These are phyloP conservation scores for Phycodurus eques DNA, from an alignment of 2,113 vertebrate species.

Conservation along the genomic window DNA sequence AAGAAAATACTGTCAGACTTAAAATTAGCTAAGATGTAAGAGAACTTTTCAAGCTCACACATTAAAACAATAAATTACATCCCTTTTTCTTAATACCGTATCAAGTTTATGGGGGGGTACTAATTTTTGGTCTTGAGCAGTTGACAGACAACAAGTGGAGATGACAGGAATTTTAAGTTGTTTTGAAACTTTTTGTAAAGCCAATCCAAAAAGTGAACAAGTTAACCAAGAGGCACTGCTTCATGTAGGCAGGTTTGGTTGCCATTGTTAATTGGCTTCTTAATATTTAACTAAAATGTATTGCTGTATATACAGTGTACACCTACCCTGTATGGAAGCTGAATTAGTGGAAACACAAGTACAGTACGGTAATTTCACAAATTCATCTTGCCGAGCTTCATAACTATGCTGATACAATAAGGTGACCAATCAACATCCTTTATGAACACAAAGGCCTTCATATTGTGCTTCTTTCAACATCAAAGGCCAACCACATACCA, in stretches of 20 bases:
- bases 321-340: too few relatives aligned
- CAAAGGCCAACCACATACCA: too few relatives aligned
- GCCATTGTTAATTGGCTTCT: background rate
- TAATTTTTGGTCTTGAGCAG: slow-evolving; percentile 8
- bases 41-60: background rate
- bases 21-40: background rate
- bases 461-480: too few relatives aligned
- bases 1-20: background rate
- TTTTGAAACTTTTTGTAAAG: background rate
- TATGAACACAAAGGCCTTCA: too few relatives aligned
- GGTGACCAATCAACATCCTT: too few relatives aligned
- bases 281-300: background rate
- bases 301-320: too few relatives aligned
- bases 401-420: too few relatives aligned
- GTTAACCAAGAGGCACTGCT: background rate
- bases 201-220: background rate
- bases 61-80: background rate
- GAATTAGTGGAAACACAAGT: too few relatives aligned
- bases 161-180: slow-evolving; percentile 4
- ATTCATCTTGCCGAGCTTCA: too few relatives aligned
- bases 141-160: slow-evolving; percentile 12
- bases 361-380: too few relatives aligned
- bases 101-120: background rate
- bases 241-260: background rate
- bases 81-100: background rate